phyloP scores from a whole-genome alignment of 1,140 invertebrate species.

The Penaeus vannamei region DNA sequence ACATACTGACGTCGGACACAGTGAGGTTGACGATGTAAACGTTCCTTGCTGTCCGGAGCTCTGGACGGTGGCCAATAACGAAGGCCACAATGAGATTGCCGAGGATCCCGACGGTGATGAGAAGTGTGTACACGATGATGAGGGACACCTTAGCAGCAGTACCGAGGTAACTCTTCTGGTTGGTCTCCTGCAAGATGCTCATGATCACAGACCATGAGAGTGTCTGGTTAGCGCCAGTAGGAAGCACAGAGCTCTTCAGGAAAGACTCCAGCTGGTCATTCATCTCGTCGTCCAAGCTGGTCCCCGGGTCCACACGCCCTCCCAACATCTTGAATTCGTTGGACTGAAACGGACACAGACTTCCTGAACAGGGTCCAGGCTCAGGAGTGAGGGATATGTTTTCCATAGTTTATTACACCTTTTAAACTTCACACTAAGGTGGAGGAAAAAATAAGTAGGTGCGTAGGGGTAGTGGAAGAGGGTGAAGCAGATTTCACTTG shows the following conservation, averaged over 20 bases:
- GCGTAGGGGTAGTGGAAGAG: background rate
- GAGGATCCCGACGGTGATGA: constrained; percentile 72
- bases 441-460: too few relatives aligned
- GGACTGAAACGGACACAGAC: constrained; percentile 14
- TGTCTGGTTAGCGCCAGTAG: background rate
- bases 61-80: constrained; percentile 71
- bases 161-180: constrained; percentile 62
- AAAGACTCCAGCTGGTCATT: constrained; percentile 21
- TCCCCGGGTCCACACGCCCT: background rate
- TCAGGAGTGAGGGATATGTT: constrained; percentile 4
- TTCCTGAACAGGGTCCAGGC: constrained; percentile 11
- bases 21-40: constrained; percentile 78
- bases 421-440: too few relatives aligned
- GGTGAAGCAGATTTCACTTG: background rate
- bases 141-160: constrained; percentile 68
- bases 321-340: constrained; percentile 29
- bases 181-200: constrained; percentile 41
- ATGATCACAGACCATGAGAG: constrained; percentile 7
- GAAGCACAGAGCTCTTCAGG: constrained; percentile 8
- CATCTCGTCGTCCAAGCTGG: constrained; percentile 8
- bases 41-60: constrained; percentile 76
- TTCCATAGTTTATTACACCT: background rate
- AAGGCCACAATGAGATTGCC: constrained; percentile 72
- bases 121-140: constrained; percentile 70
- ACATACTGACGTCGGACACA: constrained; percentile 76